Conservation (phyloP, 2,113 vertebrate genomes). For the Grallaria varia region DNA sequence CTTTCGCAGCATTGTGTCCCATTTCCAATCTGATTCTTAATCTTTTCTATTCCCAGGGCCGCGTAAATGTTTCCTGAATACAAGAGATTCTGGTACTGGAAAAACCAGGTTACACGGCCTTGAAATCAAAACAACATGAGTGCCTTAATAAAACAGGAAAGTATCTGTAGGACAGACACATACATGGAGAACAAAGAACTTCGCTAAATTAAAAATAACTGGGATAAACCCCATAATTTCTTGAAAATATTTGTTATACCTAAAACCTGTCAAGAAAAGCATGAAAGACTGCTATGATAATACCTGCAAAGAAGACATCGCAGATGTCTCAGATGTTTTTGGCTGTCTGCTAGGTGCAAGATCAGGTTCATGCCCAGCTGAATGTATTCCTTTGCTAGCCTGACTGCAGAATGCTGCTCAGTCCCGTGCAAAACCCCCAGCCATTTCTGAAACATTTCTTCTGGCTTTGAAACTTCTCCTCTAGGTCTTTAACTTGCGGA, state of each 20-base stretch:
- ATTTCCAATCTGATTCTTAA: neutral
- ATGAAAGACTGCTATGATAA: neutral
- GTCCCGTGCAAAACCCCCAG: neutral
- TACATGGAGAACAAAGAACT: neutral
- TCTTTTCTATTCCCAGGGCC: neutral
- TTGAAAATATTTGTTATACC: neutral
- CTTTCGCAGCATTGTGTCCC: neutral
- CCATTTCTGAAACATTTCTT: neutral
- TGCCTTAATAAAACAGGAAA: neutral
- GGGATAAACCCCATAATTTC: neutral
- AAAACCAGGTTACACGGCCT: neutral
- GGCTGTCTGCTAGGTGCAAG: slow-evolving; percentile 11
- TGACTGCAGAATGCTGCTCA: neutral
- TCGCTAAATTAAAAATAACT: neutral
- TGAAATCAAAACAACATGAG: neutral
- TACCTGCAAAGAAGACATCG: neutral
- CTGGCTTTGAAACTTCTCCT: neutral
- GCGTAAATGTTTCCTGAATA: neutral
- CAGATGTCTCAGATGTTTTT: neutral
- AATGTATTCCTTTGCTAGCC: neutral
- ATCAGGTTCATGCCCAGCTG: slow-evolving; percentile 16
- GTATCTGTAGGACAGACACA: neutral
- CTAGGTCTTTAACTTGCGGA: neutral
- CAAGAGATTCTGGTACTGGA: neutral
- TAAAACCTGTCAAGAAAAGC: neutral